phyloP scores from a whole-genome alignment of 2,113 vertebrate genomes.

The Cygnus atratus region DNA sequence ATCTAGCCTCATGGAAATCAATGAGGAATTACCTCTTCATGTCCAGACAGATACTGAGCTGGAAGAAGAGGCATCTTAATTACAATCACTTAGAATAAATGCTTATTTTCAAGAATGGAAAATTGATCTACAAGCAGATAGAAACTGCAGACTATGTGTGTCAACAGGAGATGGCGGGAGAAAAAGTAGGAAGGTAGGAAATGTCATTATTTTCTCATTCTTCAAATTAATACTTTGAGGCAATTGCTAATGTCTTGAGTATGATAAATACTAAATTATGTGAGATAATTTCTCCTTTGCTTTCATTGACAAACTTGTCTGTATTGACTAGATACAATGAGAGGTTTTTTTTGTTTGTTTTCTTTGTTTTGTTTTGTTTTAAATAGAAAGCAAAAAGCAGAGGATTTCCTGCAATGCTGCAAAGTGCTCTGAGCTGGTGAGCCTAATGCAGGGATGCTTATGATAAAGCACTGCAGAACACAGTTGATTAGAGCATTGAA shows the following conservation, averaged over 20 bases:
- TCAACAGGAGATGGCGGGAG: neutral
- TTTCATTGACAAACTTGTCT: conserved; percentile 35
- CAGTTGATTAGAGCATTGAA: conserved; percentile 60
- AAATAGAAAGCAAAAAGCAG: conserved; percentile 7
- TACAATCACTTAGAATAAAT: conserved; percentile 33
- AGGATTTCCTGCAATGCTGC: conserved; percentile 62
- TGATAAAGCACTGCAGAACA: conserved; percentile 57
- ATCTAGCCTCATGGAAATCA: neutral
- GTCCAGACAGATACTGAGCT: neutral
- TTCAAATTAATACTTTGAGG: conserved; percentile 26
- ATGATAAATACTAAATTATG: conserved; percentile 46
- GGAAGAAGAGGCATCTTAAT: neutral
- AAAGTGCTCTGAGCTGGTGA: conserved; percentile 44
- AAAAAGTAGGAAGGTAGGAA: conserved; percentile 29
- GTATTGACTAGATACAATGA: conserved; percentile 8
- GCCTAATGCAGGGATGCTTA: conserved; percentile 38
- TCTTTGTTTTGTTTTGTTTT: neutral
- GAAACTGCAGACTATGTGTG: neutral
- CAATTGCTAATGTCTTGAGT: conserved; percentile 30
- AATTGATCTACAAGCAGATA: conserved; percentile 25
- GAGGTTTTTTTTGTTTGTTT: too few relatives aligned
- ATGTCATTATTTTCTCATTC: neutral
- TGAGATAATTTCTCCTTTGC: neutral
- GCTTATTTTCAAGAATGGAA: conserved; percentile 4
- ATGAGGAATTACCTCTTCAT: neutral